Evolutionary conservation across 2,888 invertebrate genomes (phyloP).

Genomic region (Tetheella fluctuosa): DNA sequence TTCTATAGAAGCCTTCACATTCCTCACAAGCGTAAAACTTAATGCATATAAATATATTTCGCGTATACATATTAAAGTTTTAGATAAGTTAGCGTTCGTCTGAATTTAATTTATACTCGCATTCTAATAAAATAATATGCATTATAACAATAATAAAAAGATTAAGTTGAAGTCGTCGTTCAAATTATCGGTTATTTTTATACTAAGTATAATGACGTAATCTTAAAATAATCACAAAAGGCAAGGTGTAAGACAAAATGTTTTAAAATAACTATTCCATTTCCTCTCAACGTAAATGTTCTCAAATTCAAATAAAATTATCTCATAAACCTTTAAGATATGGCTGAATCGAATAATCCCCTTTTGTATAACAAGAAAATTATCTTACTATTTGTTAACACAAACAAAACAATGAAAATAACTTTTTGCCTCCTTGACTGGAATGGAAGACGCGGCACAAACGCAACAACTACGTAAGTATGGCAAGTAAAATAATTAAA

Average conservation of each 20-base stretch:
- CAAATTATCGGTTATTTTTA: not conserved
- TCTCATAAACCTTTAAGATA: constrained; percentile 46
- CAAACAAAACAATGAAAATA: constrained; percentile 77
- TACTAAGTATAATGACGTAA: not conserved
- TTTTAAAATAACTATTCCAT: not conserved
- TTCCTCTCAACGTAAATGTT: constrained; percentile 18
- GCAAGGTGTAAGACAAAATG: not conserved
- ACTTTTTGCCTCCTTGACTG: constrained; percentile 59
- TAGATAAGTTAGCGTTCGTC: no score
- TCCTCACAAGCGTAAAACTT: not conserved
- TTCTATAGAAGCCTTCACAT: not conserved
- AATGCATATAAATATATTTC: not conserved
- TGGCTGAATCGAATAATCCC: constrained; percentile 47
- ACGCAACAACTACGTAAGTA: constrained; percentile 73
- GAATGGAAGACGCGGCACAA: constrained; percentile 72
- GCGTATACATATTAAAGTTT: not conserved
- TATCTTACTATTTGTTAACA: constrained; percentile 72
- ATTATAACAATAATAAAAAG: not conserved
- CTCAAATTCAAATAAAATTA: constrained; percentile 19
- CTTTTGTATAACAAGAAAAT: constrained; percentile 65
- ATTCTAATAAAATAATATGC: not conserved
- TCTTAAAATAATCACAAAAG: constrained; percentile 4
- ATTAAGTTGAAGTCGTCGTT: not conserved
- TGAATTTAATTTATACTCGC: not conserved
- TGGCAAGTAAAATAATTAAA: constrained; percentile 79